Evolutionary conservation across 2,797 vertebrate genomes (phyloP), one percentile per base, ranked within the genome.

Genomic region (Protonibea diacanthus): DNA sequence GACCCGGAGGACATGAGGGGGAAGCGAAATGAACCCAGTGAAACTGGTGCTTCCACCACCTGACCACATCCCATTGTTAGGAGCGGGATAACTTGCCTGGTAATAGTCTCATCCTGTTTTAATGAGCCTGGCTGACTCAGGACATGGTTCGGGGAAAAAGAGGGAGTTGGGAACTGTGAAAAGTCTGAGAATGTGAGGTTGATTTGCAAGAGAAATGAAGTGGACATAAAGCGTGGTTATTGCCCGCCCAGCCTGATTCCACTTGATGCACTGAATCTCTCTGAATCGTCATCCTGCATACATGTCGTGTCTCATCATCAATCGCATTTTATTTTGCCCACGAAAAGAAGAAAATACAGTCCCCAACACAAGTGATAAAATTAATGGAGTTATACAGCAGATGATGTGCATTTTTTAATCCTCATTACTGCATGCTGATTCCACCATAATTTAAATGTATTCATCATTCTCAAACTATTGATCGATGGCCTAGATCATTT

Each of bases 141-240:
- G 66, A 75, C 82, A 81, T 82, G 57, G 86, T 64, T 29, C 64
- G 3, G 76, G 77, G 86, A 66, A 81, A 85, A 61, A 53, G 80
- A 78, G 80, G 59, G 86, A 82, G 82, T 85, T 80, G 90, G 89
- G 88, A 92, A 85, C 87, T 87, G 90, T 75, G 89, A 90, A 91
- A 87, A 82, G 83, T 44, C 82, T n/a, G 90, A 90, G 93, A 94
- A 92, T 90, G 8, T 33, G 58, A 83, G 59, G 84, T 90, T 90
- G 90, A 95, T 96, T 96, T 96, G 95, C 94, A 95, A 95, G 94
- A 90, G 94, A 96, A 97, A 96, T 94, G 33, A 75, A 72, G 92
- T 91, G 85, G 91, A 93, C 91, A 94, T 87, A 86, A 94, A 91
- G 78, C 83, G 72, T 71, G 59, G 84, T 89, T 93, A 77, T 87